These are phyloP conservation scores for Nephrotoma appendiculata DNA, from an alignment of 2,888 invertebrate species.

Conservation along the genomic window DNA sequence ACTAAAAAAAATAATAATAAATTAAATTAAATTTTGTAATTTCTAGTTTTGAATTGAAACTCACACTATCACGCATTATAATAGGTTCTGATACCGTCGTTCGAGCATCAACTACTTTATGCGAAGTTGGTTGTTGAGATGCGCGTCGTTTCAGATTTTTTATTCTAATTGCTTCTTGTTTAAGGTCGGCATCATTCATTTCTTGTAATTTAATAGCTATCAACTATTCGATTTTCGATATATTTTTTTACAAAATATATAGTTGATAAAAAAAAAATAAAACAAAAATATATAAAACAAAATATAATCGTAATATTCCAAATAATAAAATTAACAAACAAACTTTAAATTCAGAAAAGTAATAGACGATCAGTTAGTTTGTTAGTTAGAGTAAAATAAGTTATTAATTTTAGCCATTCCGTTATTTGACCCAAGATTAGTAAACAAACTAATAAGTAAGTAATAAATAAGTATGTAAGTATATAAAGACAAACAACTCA, in stretches of 20 bases:
- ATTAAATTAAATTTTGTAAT: not conserved
- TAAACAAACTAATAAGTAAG: not conserved
- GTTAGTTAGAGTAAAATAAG: not conserved
- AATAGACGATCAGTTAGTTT: not conserved
- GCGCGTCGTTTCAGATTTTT: conserved; percentile 2
- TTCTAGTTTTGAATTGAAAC: conserved; percentile 10
- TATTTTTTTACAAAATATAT: not conserved
- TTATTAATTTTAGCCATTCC: not conserved
- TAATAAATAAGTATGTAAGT: too few species aligned
- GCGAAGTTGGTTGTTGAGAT: not conserved
- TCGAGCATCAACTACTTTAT: not conserved
- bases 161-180: not conserved
- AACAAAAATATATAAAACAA: too few species aligned
- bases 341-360: not conserved
- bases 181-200: not conserved
- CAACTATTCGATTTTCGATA: not conserved
- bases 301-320: not conserved
- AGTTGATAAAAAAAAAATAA: not conserved
- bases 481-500: not conserved
- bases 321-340: not conserved
- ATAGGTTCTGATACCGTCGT: conserved; percentile 20
- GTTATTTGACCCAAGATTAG: not conserved
- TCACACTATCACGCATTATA: conserved; percentile 27
- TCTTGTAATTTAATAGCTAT: not conserved
- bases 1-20: not conserved